Conservation (phyloP, 2,113 vertebrate genomes). For the Macrotus californicus region DNA sequence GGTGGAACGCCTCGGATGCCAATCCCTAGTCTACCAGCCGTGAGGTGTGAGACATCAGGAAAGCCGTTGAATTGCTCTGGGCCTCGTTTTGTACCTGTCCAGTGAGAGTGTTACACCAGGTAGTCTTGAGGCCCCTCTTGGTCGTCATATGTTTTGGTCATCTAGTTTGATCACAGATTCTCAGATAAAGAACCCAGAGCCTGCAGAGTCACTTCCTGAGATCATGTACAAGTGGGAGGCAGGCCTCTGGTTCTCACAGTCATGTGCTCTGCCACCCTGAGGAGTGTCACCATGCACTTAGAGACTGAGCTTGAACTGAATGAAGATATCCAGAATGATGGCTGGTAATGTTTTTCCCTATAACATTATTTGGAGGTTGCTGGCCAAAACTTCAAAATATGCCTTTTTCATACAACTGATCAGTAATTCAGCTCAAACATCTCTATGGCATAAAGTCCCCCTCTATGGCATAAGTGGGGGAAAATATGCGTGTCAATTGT, state of each 20-base stretch:
- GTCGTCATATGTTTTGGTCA: not conserved
- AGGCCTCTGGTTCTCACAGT: not conserved
- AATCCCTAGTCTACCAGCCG: not conserved
- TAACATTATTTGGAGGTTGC: conserved; percentile 32
- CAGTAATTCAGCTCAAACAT: not conserved
- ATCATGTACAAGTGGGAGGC: not conserved
- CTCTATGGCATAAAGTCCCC: not conserved
- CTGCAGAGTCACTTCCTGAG: not conserved
- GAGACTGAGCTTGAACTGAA: conserved; percentile 21
- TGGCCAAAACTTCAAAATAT: conserved; percentile 8
- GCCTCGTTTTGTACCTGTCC: not conserved
- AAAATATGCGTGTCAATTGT: not conserved
- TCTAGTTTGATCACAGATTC: not conserved
- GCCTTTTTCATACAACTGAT: conserved; percentile 14
- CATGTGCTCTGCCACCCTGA: not conserved
- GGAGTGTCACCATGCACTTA: not conserved
- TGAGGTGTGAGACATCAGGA: not conserved
- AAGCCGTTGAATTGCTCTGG: not conserved
- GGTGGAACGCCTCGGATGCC: not conserved
- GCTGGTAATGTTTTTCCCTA: conserved; percentile 31
- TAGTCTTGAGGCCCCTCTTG: not conserved
- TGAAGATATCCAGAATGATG: conserved; percentile 35
- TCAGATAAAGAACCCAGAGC: not conserved
- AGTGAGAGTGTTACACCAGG: not conserved
- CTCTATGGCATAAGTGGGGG: not conserved